A percentile compares a stretch with the other conserved stretches of the same genome.
phyloP scores from a whole-genome alignment of 2,113 vertebrate species.

The Natator depressus region DNA sequence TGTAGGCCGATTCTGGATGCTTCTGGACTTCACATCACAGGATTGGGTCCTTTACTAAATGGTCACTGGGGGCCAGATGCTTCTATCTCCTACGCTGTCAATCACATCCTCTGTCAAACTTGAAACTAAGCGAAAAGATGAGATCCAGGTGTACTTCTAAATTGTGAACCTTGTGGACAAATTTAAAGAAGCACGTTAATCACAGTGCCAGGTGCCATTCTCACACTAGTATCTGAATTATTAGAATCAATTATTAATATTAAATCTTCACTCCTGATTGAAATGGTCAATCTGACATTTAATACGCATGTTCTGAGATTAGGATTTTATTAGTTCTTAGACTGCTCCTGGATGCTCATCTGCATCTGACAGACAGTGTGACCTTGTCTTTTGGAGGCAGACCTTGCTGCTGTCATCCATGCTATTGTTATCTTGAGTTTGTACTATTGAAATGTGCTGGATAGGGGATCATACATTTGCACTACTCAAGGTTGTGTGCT shows the following conservation, averaged over 20 bases:
- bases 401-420: neutral
- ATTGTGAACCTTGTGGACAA: neutral
- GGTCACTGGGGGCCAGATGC: neutral
- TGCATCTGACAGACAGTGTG: neutral
- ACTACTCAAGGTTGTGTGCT: neutral
- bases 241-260: neutral
- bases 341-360: neutral
- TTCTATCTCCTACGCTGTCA: neutral
- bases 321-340: neutral
- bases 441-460: neutral
- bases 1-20: neutral
- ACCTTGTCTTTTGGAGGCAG: neutral
- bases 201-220: neutral
- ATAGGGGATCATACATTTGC: neutral
- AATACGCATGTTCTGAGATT: neutral
- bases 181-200: neutral
- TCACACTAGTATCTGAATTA: neutral
- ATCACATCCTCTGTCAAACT: neutral
- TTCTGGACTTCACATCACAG: neutral
- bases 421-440: neutral
- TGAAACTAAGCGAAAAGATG: neutral
- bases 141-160: neutral
- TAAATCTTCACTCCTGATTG: neutral
- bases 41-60: neutral
- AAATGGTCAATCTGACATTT: neutral